Evolutionary conservation across 2,888 invertebrate genomes (phyloP).

Genomic region (Xestobium rufovillosum): DNA sequence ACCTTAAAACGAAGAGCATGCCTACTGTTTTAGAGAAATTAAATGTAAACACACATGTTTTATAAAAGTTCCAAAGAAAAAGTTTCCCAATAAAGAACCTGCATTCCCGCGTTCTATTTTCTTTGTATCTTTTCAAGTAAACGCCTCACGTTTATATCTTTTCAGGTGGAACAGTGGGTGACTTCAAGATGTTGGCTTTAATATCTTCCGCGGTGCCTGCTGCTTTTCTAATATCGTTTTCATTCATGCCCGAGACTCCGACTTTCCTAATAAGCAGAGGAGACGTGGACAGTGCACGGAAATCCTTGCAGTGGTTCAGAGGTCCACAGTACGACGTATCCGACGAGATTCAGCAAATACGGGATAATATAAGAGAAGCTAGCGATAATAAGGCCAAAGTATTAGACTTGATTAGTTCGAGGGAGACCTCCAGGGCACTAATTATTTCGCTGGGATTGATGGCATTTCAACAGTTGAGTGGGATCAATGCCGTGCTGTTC

Average conservation of each 20-base stretch:
- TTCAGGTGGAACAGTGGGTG: constrained; percentile 37
- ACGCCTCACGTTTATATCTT: too few species aligned
- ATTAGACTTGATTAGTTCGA: constrained; percentile 35
- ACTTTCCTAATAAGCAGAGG: constrained; percentile 52
- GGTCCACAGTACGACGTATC: constrained; percentile 53
- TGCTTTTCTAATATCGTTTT: constrained; percentile 42
- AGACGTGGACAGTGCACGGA: constrained; percentile 50
- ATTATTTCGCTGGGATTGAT: constrained; percentile 40
- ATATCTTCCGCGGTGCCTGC: constrained; percentile 41
- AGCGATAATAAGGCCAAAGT: constrained; percentile 44
- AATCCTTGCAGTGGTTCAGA: constrained; percentile 54
- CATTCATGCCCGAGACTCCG: constrained; percentile 68
- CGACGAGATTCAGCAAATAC: constrained; percentile 48
- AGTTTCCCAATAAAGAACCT: too few species aligned
- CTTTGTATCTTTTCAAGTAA: too few species aligned
- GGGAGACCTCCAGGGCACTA: constrained; percentile 30
- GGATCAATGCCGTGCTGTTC: constrained; percentile 40
- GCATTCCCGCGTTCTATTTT: too few species aligned
- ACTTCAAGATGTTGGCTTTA: constrained; percentile 43
- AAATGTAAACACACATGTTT: too few species aligned
- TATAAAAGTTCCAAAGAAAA: too few species aligned
- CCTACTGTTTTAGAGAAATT: too few species aligned
- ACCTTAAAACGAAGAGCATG: too few species aligned
- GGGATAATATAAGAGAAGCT: constrained; percentile 45
- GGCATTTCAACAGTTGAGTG: constrained; percentile 43